These are phyloP conservation scores for Clamator glandarius DNA, from an alignment of 2,797 vertebrate genomes.

Conservation along the genomic window DNA sequence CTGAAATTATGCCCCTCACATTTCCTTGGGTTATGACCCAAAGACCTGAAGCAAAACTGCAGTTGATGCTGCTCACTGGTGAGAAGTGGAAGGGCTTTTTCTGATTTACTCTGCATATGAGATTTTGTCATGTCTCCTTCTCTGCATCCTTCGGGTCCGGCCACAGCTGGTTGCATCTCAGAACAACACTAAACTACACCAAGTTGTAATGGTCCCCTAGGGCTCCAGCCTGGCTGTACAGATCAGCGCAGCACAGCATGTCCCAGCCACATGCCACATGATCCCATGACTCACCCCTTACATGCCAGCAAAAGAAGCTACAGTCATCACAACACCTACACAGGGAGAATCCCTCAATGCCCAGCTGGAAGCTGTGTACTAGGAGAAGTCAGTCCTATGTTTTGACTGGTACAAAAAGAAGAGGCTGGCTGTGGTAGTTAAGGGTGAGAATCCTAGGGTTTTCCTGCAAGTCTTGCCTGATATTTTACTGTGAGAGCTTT, in stretches of 20 bases:
- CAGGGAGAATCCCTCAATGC: not conserved
- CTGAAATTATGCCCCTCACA: not conserved
- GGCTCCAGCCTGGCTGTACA: not conserved
- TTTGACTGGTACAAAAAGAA: not conserved
- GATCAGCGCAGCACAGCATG: constrained; percentile 5
- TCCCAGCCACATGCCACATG: not conserved
- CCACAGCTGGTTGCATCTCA: constrained; percentile 19
- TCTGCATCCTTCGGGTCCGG: not conserved
- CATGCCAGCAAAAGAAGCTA: not conserved
- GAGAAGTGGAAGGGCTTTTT: not conserved
- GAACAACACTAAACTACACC: not conserved
- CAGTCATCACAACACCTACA: accelerated
- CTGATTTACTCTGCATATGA: not conserved
- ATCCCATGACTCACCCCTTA: not conserved
- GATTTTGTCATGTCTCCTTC: not conserved
- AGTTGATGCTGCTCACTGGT: not conserved
- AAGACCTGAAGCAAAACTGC: not conserved
- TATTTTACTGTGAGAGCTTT: not conserved
- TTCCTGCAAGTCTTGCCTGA: not conserved
- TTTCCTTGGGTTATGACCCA: not conserved
- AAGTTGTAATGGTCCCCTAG: not conserved
- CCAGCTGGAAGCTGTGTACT: not conserved
- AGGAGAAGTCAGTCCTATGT: not conserved
- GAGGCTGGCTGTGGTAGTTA: not conserved
- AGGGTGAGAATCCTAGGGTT: not conserved